Base-by-base conservation (phyloP, 2,888 invertebrate genomes). In the Dryomyza anilis region DNA sequence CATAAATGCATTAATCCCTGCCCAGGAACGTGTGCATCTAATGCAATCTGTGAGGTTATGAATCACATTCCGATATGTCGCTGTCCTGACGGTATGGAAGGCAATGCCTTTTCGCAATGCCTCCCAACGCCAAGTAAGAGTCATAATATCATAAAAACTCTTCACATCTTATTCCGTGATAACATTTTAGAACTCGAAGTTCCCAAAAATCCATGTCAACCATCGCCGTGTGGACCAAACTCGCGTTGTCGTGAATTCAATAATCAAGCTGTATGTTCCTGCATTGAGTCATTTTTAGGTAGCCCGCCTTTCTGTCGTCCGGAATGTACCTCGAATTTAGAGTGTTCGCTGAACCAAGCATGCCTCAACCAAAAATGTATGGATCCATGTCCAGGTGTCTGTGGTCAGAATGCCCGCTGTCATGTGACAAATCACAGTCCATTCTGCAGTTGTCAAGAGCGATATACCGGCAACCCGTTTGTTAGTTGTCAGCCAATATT, bases 221-320 rank as follows among this genome's bases (percentile, higher is more conserved):
- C 92, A 64, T 89, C 91, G 2, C 93, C 93, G 0, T 95, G 94
- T 77, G 94, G 94, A 25, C 89, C 92, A 10, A 93, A 93, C 76
- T 92, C 93, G 71, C 86, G 89, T 75, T 94, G 94, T 76, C 88
- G 89, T 73, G 89, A 89, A 77, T 78, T 87, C 27, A 91, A 91
- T 73, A 87, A 87, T n/a, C 89, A 89, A 81, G 89, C 89, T 3
- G 87, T 88, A 2, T 91, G 91, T 75, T 89, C 89, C 29, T 91
- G 91, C 73, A 85, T 88, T 25, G 86, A 87, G 23, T 86, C 86
- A 55, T 88, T 85, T 71, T 85, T 89, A 21, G 90, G 90, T 8
- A 84, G 85, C 62, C 90, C 90, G 46, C 90, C 90, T 2, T 83
- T 87, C 56, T 91, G 91, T 76, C 85, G 89, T 36, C 91, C 91